Base-by-base conservation (phyloP, 2,888 invertebrate species). In the Archaeoteleia sp. region DNA sequence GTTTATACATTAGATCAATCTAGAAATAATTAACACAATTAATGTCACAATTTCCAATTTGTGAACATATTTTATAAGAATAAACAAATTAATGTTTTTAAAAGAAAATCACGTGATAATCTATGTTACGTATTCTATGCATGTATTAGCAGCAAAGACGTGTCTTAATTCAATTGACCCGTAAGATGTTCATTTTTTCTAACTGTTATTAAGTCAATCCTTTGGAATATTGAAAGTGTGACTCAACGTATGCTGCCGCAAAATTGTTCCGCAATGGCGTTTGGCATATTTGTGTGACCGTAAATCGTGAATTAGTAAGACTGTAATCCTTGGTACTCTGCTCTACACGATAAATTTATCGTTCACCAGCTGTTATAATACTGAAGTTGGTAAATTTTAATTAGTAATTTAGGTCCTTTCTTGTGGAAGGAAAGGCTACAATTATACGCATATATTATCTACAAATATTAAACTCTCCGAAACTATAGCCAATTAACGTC, bases 231-330 rank as follows among this genome's bases (percentile, higher is more conserved):
- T 32, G 10, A 63, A 60, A 60, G 48, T 60, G 20, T 20, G 43
- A 53, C 48, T 66, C 54, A 48, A 51, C 43, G 49, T 34, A 17
- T 29, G 30, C 30, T 13, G 40, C 60, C 34, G 43, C 23, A 14
- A 55, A 51, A 57, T 53, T 53, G 32, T 42, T 48, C 42, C 46
- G 32, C 39, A 35, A 46, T 42, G 34, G 54, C 32, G 49, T 45
- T 67, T 42, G 61, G 49, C 61, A 40, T 34, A 37, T 55, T 55
- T 37, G 46, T 35, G 60, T 17, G 43, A 51, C 37, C 49, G 43
- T 61, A 61, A 67, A 67, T 51, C 48, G 32, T 13, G 46, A 49
- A 65, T 55, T 32, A 49, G 45, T 55, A 51, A 46, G 40, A 54
- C 43, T 23, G 46, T 46, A 43, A 49, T 46, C 25, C 27, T 27